Conservation (phyloP, 1,140 invertebrate genomes). For the Belonocnema kinseyi region DNA sequence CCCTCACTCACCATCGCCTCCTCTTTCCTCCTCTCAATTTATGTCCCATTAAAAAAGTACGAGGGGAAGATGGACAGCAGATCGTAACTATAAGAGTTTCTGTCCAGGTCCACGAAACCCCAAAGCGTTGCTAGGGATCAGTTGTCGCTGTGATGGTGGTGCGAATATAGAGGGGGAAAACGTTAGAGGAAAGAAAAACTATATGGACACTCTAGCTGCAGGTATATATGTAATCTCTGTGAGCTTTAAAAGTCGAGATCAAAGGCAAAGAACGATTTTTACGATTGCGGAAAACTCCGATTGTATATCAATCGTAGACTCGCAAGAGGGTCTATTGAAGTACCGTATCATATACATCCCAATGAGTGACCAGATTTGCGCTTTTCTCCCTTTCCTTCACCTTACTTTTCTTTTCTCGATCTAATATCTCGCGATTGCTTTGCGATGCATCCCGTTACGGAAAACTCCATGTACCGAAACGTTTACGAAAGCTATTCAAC, state of each 20-base stretch:
- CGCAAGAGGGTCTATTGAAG: constrained; percentile 12
- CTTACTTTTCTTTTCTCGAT: constrained; percentile 18
- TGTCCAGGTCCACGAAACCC: too few species aligned
- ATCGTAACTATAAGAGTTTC: too few species aligned
- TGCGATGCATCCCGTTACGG: constrained; percentile 14
- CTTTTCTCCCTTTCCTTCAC: constrained; percentile 1
- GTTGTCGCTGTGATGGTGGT: too few species aligned
- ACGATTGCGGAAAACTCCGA: constrained; percentile 18
- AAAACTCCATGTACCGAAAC: constrained; percentile 2
- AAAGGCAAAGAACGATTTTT: constrained; percentile 14
- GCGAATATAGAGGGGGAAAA: too few species aligned
- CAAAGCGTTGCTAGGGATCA: too few species aligned
- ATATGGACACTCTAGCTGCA: too few species aligned
- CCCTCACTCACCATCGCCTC: too few species aligned
- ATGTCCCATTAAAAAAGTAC: too few species aligned
- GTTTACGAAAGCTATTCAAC: constrained; percentile 5
- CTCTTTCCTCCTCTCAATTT: too few species aligned
- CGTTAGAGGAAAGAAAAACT: too few species aligned
- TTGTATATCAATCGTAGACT: constrained; percentile 15
- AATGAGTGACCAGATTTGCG: not conserved
- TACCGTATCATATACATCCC: constrained; percentile 13
- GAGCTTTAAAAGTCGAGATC: constrained; percentile 27
- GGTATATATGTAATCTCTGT: not conserved
- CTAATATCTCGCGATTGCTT: constrained; percentile 25
- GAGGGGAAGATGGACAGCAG: too few species aligned